Base-by-base conservation (phyloP, 1,140 invertebrate genomes). In the Drosophila pseudoobscura region DNA sequence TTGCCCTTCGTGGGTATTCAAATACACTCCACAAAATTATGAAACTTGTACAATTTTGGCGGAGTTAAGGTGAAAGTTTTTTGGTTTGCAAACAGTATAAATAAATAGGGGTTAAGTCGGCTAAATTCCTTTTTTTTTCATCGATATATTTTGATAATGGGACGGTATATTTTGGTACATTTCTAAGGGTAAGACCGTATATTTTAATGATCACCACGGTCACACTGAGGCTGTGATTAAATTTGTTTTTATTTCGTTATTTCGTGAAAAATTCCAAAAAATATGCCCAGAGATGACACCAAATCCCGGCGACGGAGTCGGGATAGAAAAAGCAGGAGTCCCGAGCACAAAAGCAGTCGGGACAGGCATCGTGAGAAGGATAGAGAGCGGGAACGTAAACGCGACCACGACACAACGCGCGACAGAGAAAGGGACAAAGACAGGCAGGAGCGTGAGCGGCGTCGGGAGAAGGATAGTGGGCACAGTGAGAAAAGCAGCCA, bases 231-330 rank as follows among this genome's bases (percentile, higher is more conserved):
- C 17, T 17, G 17, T 17, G 17, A 52, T 41, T 68, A 35, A 54
- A 49, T 58, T 58, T 52, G 20, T 66, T 53, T 52, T 52, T 43
- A 57, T 61, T 77, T 52, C 20, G 54, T 39, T 5, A 5, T 0
- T 26, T 5, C 5, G 5, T 26, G 24, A 26, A 80, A 87, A 80
- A 68, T 57, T 46, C 49, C 49, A 61, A 6, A n/a, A 63, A 47
- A 15, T 26, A 87, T 87, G 82, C 82, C 82, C 39, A 88, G 76
- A 8, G 78, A 82, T 17, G 88, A 71, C 11, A 45, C 41, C 9
- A 61, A 76, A 44, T 65, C 65, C 15, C 55, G 80, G 20, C 65
- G 68, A 51, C 71, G 70, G 15, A 78, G 79, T 17, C 50, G 77
- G 0, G 64, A 75, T 22, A 74, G 29, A 29, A 65, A 47, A 9